A percentile compares a stretch with the other conserved stretches of the same genome.
These are phyloP conservation scores for Dichetophora obliterata DNA, from an alignment of 2,888 invertebrate species.

Conservation along the genomic window DNA sequence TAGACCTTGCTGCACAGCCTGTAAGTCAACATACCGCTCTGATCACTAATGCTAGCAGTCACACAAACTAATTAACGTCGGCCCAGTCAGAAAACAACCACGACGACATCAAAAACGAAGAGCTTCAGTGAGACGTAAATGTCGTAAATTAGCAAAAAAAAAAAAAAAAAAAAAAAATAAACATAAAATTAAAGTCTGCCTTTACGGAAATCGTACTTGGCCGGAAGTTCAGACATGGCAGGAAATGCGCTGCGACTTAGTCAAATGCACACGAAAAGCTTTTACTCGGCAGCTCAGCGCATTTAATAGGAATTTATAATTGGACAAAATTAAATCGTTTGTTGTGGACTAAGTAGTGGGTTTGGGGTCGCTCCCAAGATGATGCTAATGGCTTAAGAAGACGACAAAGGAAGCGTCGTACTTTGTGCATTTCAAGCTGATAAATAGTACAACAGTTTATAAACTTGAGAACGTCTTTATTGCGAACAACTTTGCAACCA, in stretches of 20 bases:
- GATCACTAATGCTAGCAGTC: too few species aligned
- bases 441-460: neutral
- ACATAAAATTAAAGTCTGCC: too few species aligned
- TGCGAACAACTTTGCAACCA: neutral
- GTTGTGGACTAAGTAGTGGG: neutral
- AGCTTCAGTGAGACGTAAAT: too few species aligned
- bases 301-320: neutral
- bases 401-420: neutral
- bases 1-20: too few species aligned
- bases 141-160: too few species aligned
- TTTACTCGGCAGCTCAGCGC: neutral
- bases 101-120: too few species aligned
- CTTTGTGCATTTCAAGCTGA: neutral
- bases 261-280: neutral
- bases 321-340: neutral
- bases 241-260: neutral
- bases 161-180: too few species aligned
- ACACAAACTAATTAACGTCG: too few species aligned
- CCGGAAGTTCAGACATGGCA: neutral
- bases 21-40: too few species aligned
- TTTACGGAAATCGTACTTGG: too few species aligned
- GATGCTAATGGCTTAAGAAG: neutral
- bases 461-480: neutral
- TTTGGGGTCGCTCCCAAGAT: neutral
- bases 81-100: too few species aligned